Evolutionary conservation across 2,113 vertebrate species (phyloP), one percentile per base, ranked within the genome.

Genomic region (Eretmochelys imbricata): DNA sequence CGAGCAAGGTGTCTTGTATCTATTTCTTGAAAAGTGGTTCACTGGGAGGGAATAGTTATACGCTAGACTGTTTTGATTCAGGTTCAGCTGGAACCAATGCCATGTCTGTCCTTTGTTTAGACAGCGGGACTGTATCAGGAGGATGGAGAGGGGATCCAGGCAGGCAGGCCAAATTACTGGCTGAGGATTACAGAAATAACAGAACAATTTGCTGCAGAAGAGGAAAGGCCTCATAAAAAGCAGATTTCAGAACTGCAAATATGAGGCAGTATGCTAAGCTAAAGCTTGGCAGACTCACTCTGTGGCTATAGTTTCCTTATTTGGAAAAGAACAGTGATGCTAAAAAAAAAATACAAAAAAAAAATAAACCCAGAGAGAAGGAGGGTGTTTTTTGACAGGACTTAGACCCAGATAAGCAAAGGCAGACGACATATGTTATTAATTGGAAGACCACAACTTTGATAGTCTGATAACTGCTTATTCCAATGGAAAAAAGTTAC

Each of bases 131-230:
- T 93, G 94, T 19, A 89, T 96, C 89, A 90, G 83, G 65, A 92
- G 82, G 72, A 96, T 96, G 95, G 97, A 95, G 76, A 96, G 48
- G 87, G 84, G 91, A 65, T 97, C 90, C 91, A 80, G 78, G 51
- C 57, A 88, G 72, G 85, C 93, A 91, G 69, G 81, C 85, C 65
- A 80, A 79, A 3, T 97, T 96, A 88, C 94, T 94, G 94, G 65
- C 88, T 91, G 53, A 93, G 87, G 90, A 96, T 97, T 96, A 95
- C 85, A 96, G 97, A 92, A 96, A 96, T 95, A 97, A 98, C 96
- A 97, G 92, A 97, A 95, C 95, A 96, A 54, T 85, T 90, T 97
- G 94, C 91, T 98, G 65, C 69, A 50, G 72, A 80, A 87, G 79
- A 59, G 24, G 80, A 93, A 85, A 46, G 79, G 17, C 48, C 27